Conservation (phyloP, 2,888 invertebrate species). For the Carabus problematicus region DNA sequence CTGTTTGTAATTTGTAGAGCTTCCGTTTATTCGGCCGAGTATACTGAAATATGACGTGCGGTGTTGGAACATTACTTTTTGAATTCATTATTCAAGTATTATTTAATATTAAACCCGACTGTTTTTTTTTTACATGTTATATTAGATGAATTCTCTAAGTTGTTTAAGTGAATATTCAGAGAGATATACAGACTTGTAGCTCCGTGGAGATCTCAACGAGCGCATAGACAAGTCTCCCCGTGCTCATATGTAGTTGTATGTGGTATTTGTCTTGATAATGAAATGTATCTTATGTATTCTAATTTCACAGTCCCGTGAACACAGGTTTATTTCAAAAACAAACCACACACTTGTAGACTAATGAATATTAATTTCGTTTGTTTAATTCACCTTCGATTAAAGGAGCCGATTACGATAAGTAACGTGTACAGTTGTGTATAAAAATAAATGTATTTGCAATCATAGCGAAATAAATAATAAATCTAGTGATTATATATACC, state of each 20-base stretch:
- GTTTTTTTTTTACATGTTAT: too few species aligned
- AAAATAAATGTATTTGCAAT: too few species aligned
- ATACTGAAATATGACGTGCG: neutral
- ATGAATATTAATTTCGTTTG: slow-evolving; percentile 41
- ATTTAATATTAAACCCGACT: slow-evolving; percentile 1
- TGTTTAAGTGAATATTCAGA: too few species aligned
- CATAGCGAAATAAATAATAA: too few species aligned
- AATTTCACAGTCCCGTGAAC: slow-evolving; percentile 31
- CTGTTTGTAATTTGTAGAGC: slow-evolving; percentile 35
- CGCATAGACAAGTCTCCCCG: neutral
- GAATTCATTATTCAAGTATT: slow-evolving; percentile 12
- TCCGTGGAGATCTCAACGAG: neutral
- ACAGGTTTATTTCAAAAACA: slow-evolving; percentile 22
- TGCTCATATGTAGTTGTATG: neutral
- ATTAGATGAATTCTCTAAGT: too few species aligned
- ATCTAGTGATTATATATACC: too few species aligned
- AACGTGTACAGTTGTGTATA: too few species aligned
- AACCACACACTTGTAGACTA: slow-evolving; percentile 18
- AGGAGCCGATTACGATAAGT: too few species aligned
- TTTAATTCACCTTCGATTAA: slow-evolving; percentile 30
- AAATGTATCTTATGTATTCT: slow-evolving; percentile 31
- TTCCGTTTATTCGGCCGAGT: slow-evolving; percentile 15
- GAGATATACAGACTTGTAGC: neutral
- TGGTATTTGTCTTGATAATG: slow-evolving; percentile 17
- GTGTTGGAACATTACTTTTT: neutral